Percentiles rank a stretch among this genome's conserved stretches.
phyloP scores from a whole-genome alignment of 2,888 invertebrate genomes.

The Globia sparganii region DNA sequence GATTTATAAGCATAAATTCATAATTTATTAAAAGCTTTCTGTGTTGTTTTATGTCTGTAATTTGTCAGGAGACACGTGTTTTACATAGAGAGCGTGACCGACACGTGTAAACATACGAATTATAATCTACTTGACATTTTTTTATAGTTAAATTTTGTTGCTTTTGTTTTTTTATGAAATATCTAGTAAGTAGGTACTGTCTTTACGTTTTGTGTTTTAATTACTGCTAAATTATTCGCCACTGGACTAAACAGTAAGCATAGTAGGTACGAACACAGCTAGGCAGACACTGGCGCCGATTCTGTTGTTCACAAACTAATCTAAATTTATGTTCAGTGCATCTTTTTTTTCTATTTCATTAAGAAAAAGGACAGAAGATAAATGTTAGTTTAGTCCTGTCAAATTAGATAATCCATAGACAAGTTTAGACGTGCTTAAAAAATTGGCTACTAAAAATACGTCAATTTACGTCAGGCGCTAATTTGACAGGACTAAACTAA shows the following conservation, averaged over 20 bases:
- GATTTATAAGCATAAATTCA: not conserved
- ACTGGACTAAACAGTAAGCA: not conserved
- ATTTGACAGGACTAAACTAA: no score
- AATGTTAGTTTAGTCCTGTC: no score
- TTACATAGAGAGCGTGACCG: not conserved
- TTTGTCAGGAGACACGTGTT: not conserved
- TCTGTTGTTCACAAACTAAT: no score
- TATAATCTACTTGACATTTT: not conserved
- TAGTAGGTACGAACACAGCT: not conserved
- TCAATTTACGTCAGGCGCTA: no score
- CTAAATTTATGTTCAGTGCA: no score
- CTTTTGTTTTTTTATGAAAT: not conserved
- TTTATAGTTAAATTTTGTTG: not conserved
- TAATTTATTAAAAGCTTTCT: not conserved
- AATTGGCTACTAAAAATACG: no score
- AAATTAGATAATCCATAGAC: no score
- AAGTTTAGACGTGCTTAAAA: no score
- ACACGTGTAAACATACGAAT: conserved; percentile 4
- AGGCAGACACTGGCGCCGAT: no score
- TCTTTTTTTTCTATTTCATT: no score
- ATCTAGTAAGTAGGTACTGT: not conserved
- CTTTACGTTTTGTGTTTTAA: not conserved
- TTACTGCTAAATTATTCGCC: not conserved
- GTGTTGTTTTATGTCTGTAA: not conserved
- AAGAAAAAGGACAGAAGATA: no score